These are phyloP conservation scores for Corythoichthys haematopterus DNA, from an alignment of 2,113 vertebrate species.

Conservation along the genomic window DNA sequence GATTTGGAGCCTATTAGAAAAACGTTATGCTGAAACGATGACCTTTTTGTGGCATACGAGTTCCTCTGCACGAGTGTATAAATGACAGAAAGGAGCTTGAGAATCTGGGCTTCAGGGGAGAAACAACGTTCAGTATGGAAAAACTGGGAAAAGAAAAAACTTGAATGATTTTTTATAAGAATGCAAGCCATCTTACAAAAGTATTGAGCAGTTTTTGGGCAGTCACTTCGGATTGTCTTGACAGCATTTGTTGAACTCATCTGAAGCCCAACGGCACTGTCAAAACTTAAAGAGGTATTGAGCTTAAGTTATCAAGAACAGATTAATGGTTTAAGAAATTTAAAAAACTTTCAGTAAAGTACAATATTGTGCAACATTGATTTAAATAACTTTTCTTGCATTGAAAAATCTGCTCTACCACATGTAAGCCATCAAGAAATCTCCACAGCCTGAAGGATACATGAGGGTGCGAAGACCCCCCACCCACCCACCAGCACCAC, in stretches of 20 bases:
- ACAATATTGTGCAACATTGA: neutral
- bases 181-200: conserved; percentile 79
- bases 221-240: conserved; percentile 80
- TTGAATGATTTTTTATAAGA: too few relatives aligned
- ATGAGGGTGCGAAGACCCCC: conserved; percentile 16
- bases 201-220: conserved; percentile 73
- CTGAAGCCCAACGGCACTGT: conserved; percentile 81
- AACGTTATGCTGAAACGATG: conserved; percentile 14
- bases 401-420: conserved; percentile 30
- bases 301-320: conserved; percentile 15
- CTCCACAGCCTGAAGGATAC: conserved; percentile 45
- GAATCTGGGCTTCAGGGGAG: conserved; percentile 73
- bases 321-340: conserved; percentile 18
- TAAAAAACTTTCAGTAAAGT: neutral
- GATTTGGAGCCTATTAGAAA: neutral
- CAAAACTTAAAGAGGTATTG: conserved; percentile 72
- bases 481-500: conserved; percentile 10
- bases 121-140: neutral
- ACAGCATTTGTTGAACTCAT: conserved; percentile 70
- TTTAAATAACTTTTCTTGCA: conserved; percentile 19
- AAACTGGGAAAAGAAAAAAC: too few relatives aligned
- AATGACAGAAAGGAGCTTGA: conserved; percentile 86
- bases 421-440: conserved; percentile 39
- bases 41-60: conserved; percentile 94
- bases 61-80: conserved; percentile 91